Base-by-base conservation (phyloP, 2,888 invertebrate species). In the Heliconius hortense region DNA sequence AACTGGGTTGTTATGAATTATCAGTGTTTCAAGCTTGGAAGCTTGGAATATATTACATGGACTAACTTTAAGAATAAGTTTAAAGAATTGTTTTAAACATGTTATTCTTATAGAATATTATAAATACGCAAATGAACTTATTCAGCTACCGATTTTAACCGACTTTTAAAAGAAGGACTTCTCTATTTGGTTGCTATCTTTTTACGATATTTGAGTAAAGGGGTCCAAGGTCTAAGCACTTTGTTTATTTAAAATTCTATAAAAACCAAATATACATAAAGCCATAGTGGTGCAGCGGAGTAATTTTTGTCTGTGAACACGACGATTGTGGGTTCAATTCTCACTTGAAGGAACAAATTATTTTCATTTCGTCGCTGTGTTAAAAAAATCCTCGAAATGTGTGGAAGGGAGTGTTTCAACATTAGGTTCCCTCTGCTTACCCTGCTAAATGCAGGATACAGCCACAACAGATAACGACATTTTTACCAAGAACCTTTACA, bases 1-100 rank as follows among this genome's bases (percentile, higher is more conserved):
- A 10, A 43, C 24, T n/a, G 24, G 43, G 13, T 67, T 43, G 24
- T 43, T 28, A 43, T 43, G 18, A 67, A 67, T 24, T 11, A 67
- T 43, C 15, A 8, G 66, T 72, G 60, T 75, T 75, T 60, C 64
- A 28, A 70, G 69, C 56, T 77, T 77, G 43, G 64, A 69, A 77
- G 72, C n/a, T 75, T 63, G n/a, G 63, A 82, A 79, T 79, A 72
- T 79, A 67, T 71, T 76, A 79, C 79, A 76, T 62, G 26, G 26
- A 62, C 11, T 10, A 56, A 56, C 56, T 59, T 24, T n/a, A 4
- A 59, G 59, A 59, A 59, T 59, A 59, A 59, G 4, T 24, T 26
- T 26, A 24, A 59, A 13, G 3, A 56, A 18, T 53, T 21, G 5
- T 53, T 43, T 43, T 48, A 18, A 48, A 48, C 48, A 48, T 48